Evolutionary conservation across 2,888 invertebrate species (phyloP).

Genomic region (Noctua fimbriata): DNA sequence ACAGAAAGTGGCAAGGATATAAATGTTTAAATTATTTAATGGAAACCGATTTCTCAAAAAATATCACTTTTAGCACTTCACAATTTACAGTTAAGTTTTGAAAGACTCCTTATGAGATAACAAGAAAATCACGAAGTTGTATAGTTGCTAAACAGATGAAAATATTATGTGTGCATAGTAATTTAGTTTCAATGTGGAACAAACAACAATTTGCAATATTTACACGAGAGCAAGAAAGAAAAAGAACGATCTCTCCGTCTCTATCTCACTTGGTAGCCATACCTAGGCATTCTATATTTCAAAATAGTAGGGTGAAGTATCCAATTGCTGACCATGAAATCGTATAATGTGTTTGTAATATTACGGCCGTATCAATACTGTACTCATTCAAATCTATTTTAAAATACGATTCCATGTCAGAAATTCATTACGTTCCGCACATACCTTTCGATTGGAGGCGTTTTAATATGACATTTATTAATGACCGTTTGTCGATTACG

Average conservation of each 20-base stretch:
- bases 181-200: slow-evolving; percentile 14
- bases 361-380: background rate
- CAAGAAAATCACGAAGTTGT: slow-evolving; percentile 44
- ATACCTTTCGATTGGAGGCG: background rate
- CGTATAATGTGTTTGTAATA: background rate
- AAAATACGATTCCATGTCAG: background rate
- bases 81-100: slow-evolving; percentile 23
- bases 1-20: background rate
- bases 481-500: background rate
- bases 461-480: slow-evolving; percentile 25
- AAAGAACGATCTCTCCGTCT: background rate
- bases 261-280: background rate
- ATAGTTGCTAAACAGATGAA: slow-evolving; percentile 25
- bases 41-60: background rate
- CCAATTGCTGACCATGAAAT: background rate
- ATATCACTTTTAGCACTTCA: slow-evolving; percentile 39
- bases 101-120: slow-evolving; percentile 31
- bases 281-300: background rate
- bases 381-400: background rate
- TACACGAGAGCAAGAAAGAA: background rate
- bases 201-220: background rate
- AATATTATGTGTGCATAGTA: background rate
- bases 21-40: background rate
- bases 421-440: background rate
- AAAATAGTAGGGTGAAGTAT: slow-evolving; percentile 21